These are phyloP conservation scores for Elgaria multicarinata DNA, from an alignment of 2,113 vertebrate species.

Conservation along the genomic window DNA sequence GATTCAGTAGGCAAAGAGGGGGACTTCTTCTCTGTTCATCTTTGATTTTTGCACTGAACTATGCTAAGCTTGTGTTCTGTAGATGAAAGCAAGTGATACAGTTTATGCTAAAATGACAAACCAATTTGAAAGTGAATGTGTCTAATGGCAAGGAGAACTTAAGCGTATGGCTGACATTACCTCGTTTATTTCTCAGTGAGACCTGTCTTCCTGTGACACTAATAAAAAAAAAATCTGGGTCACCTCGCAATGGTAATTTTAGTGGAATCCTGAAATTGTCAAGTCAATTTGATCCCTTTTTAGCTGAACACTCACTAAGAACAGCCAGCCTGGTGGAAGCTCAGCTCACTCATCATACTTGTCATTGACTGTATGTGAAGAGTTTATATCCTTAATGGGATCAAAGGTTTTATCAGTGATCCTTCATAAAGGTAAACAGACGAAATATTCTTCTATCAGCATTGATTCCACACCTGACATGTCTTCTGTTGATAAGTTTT, in stretches of 20 bases:
- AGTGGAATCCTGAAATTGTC: conserved; percentile 75
- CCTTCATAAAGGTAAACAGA: conserved; percentile 75
- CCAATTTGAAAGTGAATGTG: conserved; percentile 74
- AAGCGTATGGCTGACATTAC: conserved; percentile 73
- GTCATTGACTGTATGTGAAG: conserved; percentile 77
- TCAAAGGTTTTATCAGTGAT: conserved; percentile 79
- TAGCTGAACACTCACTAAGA: conserved; percentile 71
- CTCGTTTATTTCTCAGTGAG: conserved; percentile 77
- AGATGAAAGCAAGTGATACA: conserved; percentile 74
- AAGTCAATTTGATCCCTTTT: conserved; percentile 77
- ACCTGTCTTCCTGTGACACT: conserved; percentile 77
- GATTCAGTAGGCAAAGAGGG: conserved; percentile 72
- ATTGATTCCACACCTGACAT: conserved; percentile 77
- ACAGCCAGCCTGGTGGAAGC: conserved; percentile 64
- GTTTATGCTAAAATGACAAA: conserved; percentile 79
- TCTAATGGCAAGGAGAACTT: conserved; percentile 75
- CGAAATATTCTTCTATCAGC: conserved; percentile 74
- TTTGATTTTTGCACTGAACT: conserved; percentile 73
- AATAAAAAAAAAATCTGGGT: conserved; percentile 80
- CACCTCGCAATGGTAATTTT: conserved; percentile 79
- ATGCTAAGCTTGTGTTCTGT: conserved; percentile 69
- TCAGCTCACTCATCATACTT: conserved; percentile 70
- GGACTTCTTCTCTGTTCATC: conserved; percentile 60
- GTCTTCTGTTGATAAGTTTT: conserved; percentile 73
- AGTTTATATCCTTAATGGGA: conserved; percentile 82